Percentiles rank a stretch among this genome's conserved stretches.
Evolutionary conservation across 2,113 vertebrate species (phyloP).

Genomic region (Zingel zingel): DNA sequence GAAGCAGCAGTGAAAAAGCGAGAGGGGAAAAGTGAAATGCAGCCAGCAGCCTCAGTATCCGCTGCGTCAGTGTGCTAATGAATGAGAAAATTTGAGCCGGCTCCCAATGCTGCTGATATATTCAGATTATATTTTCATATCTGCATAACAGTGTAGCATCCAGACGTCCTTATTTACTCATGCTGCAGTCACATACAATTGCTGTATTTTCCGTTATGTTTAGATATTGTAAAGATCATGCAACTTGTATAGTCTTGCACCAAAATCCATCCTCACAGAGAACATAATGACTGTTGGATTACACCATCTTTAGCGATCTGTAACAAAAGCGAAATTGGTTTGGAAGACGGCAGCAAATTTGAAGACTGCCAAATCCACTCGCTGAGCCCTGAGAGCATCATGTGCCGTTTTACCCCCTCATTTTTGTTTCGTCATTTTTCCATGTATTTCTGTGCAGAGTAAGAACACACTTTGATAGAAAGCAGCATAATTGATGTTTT

Average conservation of each 20-base stretch:
- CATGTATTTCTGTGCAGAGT: conserved; percentile 17
- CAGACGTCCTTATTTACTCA: conserved; percentile 19
- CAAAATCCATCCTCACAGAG: neutral
- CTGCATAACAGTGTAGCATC: conserved; percentile 10
- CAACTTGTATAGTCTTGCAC: conserved; percentile 19
- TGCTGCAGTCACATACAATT: conserved; percentile 1
- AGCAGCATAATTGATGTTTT: conserved; percentile 25
- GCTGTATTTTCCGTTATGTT: conserved; percentile 8
- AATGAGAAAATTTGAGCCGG: conserved; percentile 60
- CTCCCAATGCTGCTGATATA: conserved; percentile 37
- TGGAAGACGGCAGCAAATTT: conserved; percentile 17
- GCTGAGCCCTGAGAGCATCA: neutral
- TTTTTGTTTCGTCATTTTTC: conserved; percentile 3
- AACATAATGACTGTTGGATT: neutral
- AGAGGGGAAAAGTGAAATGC: conserved; percentile 56
- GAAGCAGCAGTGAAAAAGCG: conserved; percentile 50
- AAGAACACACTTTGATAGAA: conserved; percentile 22
- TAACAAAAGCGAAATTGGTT: neutral
- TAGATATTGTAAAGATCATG: conserved; percentile 21
- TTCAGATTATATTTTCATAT: conserved; percentile 26
- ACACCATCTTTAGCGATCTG: conserved; percentile 5
- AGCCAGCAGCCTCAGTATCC: conserved; percentile 60
- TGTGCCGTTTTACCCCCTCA: conserved; percentile 20
- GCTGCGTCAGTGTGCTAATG: conserved; percentile 72
- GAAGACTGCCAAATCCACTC: conserved; percentile 18